Evolutionary conservation across 2,797 vertebrate species (phyloP), one percentile per base, ranked within the genome.

Genomic region (Gastrophryne carolinensis): DNA sequence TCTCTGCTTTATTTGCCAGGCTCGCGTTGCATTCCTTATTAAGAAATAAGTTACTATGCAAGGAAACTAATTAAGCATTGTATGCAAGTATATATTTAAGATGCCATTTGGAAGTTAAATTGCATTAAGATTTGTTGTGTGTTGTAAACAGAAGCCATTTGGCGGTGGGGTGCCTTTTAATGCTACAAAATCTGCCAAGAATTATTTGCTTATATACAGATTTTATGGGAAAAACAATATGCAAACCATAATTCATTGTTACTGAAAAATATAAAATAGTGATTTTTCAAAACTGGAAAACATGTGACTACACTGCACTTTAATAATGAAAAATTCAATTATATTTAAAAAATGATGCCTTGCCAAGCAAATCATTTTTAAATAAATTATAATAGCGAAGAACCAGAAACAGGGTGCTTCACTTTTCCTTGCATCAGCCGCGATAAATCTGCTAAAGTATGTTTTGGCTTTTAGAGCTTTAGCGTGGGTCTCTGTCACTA

Each of bases 121-220:
- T 34, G 66, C 47, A 63, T 26, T 69, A 76, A 69, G 73, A 76
- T 76, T 69, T 63, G 58, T 56, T 70, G 65, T 76, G 57, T 56
- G 65, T 35, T 76, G 49, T 77, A 77, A 77, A 77, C 67, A 71
- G 37, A 77, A 71, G 54, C 34, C 5, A 12, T 54, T 71, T 71
- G 66, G 49, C 74, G 61, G 58, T 57, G 32, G 74, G 74, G 64
- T 64, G 50, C 74, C 66, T 77, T 71, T 70, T 77, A 71, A 49
- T 39, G 30, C 32, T 35, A 39, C 84, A 70, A 83, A 84, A 86
- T 84, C 73, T 87, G 86, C 77, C 83, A 87, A 84, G 85, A 89
- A 84, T 82, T 86, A 83, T 84, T 87, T 89, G 79, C 85, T 89
- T 89, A 82, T 83, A 62, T 82, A 71, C 60, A 77, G 80, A 87